Evolutionary conservation across 2,888 invertebrate genomes (phyloP), one percentile per base, ranked within the genome.

Genomic region (Hydraecia micacea): DNA sequence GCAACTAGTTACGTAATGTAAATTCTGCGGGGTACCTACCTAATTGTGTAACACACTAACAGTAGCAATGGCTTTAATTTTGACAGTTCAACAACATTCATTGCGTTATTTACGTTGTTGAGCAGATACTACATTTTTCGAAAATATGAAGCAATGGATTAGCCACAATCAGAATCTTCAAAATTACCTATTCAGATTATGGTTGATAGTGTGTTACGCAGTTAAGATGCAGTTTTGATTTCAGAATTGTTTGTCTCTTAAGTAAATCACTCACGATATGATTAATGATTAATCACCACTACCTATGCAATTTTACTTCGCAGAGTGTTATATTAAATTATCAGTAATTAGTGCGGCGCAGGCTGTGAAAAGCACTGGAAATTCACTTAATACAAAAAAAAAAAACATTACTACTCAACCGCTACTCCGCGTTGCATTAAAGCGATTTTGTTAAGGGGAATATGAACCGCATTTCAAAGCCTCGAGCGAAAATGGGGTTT

Each of bases 381-480:
- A 80, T 70, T 79, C 32, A 60, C 49, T 79, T 80, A 74, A 79
- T 70, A 69, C 60, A n/a, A n/a, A n/a, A n/a, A n/a, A n/a, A n/a
- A n/a, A n/a, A n/a, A n/a, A n/a, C n/a, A n/a, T 74, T 74, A 79
- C 25, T 28, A 49, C 28, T 55, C 39, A 9, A 39, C 69, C 39
- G 70, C 65, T 9, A 58, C 60, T n/a, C 9, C 21, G 63, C 11
- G 77, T 36, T 76, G 76, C 63, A 69, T 69, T 69, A 77, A 67
- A 65, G 36, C 32, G 63, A 77, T 78, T 39, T 77, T 62, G 67
- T 78, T 78, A 63, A 36, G 46, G 49, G 52, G 32, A 28, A 66
- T 62, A 28, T 11, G 13, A 49, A 36, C 1, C 3, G 4, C 46
- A 13, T 52, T 49, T 49, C 18, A 72, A 39, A 25, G 4, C n/a